Evolutionary conservation across 2,888 invertebrate genomes (phyloP).

Genomic region (Hirtodrosophila confusa): DNA sequence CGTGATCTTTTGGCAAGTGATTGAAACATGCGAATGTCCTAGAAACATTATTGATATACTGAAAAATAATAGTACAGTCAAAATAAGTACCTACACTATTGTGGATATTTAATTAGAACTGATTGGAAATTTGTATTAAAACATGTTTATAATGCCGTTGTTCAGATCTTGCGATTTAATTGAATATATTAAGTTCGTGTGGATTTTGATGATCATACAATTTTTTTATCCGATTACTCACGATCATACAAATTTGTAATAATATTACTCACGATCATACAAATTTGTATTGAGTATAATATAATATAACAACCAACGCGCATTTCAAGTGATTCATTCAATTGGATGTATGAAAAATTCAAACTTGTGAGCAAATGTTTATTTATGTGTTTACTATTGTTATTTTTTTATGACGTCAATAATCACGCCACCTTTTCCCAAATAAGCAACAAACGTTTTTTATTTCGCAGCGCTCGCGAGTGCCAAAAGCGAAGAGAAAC

Average conservation of each 20-base stretch:
- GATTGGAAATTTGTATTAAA: background rate
- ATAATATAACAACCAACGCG: too few species aligned
- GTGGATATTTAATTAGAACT: conserved; percentile 34
- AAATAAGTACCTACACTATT: background rate
- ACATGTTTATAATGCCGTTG: conserved; percentile 11
- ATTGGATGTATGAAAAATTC: background rate
- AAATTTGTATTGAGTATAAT: too few species aligned
- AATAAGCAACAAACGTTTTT: conserved; percentile 11
- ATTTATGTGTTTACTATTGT: conserved; percentile 24
- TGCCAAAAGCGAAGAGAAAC: conserved; percentile 41
- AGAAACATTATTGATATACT: conserved; percentile 16
- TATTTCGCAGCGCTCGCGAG: background rate
- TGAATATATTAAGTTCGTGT: background rate
- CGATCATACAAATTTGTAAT: too few species aligned
- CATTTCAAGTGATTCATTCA: conserved; percentile 33
- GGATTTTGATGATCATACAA: conserved; percentile 20
- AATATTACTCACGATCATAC: too few species aligned
- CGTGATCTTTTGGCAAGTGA: conserved; percentile 68
- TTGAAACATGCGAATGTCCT: conserved; percentile 40
- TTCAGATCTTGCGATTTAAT: background rate
- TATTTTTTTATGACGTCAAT: conserved; percentile 61
- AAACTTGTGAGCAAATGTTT: conserved; percentile 43
- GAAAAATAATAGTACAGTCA: conserved; percentile 2
- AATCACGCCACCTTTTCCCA: conserved; percentile 67
- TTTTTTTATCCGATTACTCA: background rate